phyloP scores from a whole-genome alignment of 2,888 invertebrate genomes.

The Epistrophe grossulariae region DNA sequence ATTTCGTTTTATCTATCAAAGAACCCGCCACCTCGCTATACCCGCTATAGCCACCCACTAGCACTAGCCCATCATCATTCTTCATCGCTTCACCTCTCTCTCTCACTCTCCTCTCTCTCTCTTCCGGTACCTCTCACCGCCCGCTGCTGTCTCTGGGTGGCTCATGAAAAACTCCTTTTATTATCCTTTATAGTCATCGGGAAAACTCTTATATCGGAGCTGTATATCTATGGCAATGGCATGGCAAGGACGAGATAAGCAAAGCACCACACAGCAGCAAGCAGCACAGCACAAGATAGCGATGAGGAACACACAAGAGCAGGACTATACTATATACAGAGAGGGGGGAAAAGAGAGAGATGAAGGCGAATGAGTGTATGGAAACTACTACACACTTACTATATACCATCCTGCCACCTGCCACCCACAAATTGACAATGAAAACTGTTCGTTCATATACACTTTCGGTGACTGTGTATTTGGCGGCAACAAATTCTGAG shows the following conservation, averaged over 20 bases:
- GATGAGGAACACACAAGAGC: constrained; percentile 33
- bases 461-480: constrained; percentile 3
- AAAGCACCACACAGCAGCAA: constrained; percentile 69
- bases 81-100: constrained; percentile 58
- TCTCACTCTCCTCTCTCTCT: constrained; percentile 11
- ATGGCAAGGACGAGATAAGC: constrained; percentile 76
- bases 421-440: constrained; percentile 67
- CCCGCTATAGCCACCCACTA: constrained; percentile 18
- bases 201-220: constrained; percentile 76
- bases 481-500: constrained; percentile 22
- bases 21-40: constrained; percentile 45
- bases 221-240: constrained; percentile 76
- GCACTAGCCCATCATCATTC: constrained; percentile 72
- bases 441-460: constrained; percentile 46
- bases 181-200: constrained; percentile 76
- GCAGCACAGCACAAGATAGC: constrained; percentile 50
- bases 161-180: constrained; percentile 76
- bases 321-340: not conserved
- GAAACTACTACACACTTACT: constrained; percentile 27
- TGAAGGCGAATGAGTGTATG: not conserved
- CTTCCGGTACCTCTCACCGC: not conserved
- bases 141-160: constrained; percentile 45
- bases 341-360: not conserved
- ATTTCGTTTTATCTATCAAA: constrained; percentile 76
- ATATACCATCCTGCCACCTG: constrained; percentile 9